Conservation (phyloP, 2,888 invertebrate genomes). For the Drosophila antonietae region DNA sequence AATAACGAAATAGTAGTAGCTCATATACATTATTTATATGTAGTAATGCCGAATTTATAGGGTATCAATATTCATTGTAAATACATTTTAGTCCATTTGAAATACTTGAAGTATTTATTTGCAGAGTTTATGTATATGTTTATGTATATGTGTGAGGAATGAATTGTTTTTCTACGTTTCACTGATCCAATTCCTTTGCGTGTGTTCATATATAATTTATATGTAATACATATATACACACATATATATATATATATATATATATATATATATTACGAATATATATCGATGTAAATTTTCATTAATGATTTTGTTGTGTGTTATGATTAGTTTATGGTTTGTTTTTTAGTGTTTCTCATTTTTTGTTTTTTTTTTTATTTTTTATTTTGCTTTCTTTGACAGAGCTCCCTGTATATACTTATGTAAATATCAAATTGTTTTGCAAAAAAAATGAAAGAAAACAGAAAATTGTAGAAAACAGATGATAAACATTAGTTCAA, state of each 20-base stretch:
- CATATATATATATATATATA: neutral
- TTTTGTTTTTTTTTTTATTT: conserved; percentile 6
- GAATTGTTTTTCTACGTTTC: conserved; percentile 10
- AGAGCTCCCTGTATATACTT: conserved; percentile 72
- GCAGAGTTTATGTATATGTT: conserved; percentile 4
- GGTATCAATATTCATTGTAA: conserved; percentile 14
- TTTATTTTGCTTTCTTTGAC: conserved; percentile 68
- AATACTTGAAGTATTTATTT: conserved; percentile 11
- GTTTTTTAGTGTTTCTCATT: conserved; percentile 44
- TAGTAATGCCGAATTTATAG: conserved; percentile 17
- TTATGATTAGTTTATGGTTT: conserved; percentile 42
- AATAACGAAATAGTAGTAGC: conserved; percentile 23
- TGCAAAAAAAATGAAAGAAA: conserved; percentile 37
- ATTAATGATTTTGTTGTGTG: conserved; percentile 51
- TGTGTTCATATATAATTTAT: conserved; percentile 6
- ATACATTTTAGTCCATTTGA: conserved; percentile 32
- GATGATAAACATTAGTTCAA: conserved; percentile 81
- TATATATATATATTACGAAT: neutral
- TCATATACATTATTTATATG: conserved; percentile 28
- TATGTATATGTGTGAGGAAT: conserved; percentile 3
- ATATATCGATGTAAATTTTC: conserved; percentile 55
- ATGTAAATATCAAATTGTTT: conserved; percentile 44
- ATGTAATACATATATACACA: neutral
- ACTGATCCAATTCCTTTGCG: conserved; percentile 17
- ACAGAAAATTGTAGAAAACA: conserved; percentile 59